These are phyloP conservation scores for Drosophila lacicola DNA, from an alignment of 2,888 invertebrate species.

Conservation along the genomic window DNA sequence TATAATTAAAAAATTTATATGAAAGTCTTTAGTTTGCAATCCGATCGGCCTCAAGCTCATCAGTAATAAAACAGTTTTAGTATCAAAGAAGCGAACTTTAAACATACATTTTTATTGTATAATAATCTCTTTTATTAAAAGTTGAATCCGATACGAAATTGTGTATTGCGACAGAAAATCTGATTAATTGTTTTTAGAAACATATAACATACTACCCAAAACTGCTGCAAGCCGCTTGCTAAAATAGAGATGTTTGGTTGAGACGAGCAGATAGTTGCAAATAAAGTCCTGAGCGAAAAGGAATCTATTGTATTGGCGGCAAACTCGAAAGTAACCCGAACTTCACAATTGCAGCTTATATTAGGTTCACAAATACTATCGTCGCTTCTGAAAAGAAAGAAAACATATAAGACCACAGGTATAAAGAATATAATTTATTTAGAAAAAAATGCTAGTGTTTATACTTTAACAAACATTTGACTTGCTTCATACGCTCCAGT, in stretches of 20 bases:
- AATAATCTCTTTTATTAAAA: background rate
- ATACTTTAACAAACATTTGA: conserved; percentile 23
- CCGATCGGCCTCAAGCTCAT: too few relatives aligned
- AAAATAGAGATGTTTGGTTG: background rate
- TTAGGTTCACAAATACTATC: conserved; percentile 2
- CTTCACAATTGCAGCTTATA: background rate
- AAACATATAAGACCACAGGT: background rate
- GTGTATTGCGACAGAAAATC: background rate
- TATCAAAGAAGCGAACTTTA: background rate
- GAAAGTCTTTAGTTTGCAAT: too few relatives aligned
- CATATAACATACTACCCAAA: background rate
- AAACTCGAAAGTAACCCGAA: background rate
- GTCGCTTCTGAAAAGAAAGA: conserved; percentile 54
- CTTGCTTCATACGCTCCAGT: conserved; percentile 44
- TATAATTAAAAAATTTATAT: too few relatives aligned
- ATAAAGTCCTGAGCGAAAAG: background rate
- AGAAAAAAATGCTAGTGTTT: background rate
- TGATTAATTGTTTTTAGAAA: background rate
- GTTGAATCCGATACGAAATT: background rate
- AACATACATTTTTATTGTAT: background rate
- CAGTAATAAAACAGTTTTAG: too few relatives aligned
- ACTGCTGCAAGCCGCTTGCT: background rate
- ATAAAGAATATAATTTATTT: conserved; percentile 17
- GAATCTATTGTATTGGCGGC: background rate
- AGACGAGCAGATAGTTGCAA: background rate